Percentiles rank a stretch among this genome's conserved stretches.
These are phyloP conservation scores for Agonum fuliginosum DNA, from an alignment of 2,888 invertebrate genomes.

Conservation along the genomic window DNA sequence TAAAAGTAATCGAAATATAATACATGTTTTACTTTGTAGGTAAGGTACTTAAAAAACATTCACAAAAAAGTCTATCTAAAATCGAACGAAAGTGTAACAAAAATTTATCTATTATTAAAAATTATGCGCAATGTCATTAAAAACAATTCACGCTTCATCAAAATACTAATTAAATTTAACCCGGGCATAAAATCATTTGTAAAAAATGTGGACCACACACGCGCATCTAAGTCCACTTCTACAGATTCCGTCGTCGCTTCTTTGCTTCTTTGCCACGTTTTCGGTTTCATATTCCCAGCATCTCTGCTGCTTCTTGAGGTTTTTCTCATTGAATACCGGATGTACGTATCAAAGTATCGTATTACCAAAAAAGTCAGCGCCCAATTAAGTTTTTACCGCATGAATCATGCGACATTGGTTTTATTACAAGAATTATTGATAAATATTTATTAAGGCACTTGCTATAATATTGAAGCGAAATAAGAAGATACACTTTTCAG, in stretches of 20 bases:
- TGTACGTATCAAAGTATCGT: conserved; percentile 12
- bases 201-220: conserved; percentile 31
- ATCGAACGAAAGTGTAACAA: too few species aligned
- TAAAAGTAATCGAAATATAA: too few species aligned
- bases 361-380: conserved; percentile 22
- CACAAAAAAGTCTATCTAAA: too few species aligned
- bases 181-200: too few species aligned
- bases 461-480: too few species aligned
- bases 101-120: too few species aligned
- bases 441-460: conserved; percentile 27
- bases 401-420: neutral
- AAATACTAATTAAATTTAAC: too few species aligned
- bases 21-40: too few species aligned
- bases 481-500: too few species aligned
- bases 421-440: conserved; percentile 1
- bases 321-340: conserved; percentile 31
- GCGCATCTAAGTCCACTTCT: neutral
- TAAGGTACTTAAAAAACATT: too few species aligned
- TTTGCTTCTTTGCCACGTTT: neutral
- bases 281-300: conserved; percentile 29
- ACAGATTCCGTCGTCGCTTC: conserved; percentile 1
- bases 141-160: too few species aligned
- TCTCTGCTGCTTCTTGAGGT: conserved; percentile 16
- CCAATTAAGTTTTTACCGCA: conserved; percentile 29
- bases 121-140: too few species aligned